Evolutionary conservation across 64 coral and sea anemone species (phyloP), one percentile per base, ranked within the genome.

Genomic region (Astreopora myriophthalma): DNA sequence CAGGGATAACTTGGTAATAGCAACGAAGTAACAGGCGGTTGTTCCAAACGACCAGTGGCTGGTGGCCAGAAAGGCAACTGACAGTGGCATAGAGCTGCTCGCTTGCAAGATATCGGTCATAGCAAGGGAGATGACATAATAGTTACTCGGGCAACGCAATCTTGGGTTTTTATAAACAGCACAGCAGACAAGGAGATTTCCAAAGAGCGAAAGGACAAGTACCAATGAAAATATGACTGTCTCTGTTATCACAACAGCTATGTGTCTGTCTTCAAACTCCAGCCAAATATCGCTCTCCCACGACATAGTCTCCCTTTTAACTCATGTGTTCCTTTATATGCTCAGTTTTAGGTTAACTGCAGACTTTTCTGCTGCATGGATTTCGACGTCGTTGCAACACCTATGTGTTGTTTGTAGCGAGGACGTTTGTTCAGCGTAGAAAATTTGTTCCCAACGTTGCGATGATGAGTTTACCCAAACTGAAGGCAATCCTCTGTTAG

Each of bases 171-270:
- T 75, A 27, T 60, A 88, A 8, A 88, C 35, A 5, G 86, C 86
- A 63, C 51, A 88, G 29, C 86, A 88, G 33, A 88, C 86, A n/a
- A 88, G 37, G 12, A 60, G 49, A 65, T 88, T 88, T 28, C 86
- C 86, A 26, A 24, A 23, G 6, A 66, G 62, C 8, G 62, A 66
- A 26, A 66, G 24, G 6, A 66, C 62, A 22, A 66, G 24, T 6
- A 66, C 62, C 22, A 66, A 28, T 2, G 10, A 3, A 27, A 66
- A 66, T 24, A 66, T 7, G 62, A 10, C 5, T 3, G 62, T 26
- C 23, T 66, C 62, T 26, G 24, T 26, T 26, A 66, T 3, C 62
- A 66, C 24, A 10, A 66, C 5, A 5, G 62, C 62, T 8, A 4
- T 27, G n/a, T 66, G 22, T 66, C 62, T 66, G 20, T 19, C 2